These are phyloP conservation scores for Plebejus anna DNA, from an alignment of 2,888 invertebrate genomes.

Conservation along the genomic window DNA sequence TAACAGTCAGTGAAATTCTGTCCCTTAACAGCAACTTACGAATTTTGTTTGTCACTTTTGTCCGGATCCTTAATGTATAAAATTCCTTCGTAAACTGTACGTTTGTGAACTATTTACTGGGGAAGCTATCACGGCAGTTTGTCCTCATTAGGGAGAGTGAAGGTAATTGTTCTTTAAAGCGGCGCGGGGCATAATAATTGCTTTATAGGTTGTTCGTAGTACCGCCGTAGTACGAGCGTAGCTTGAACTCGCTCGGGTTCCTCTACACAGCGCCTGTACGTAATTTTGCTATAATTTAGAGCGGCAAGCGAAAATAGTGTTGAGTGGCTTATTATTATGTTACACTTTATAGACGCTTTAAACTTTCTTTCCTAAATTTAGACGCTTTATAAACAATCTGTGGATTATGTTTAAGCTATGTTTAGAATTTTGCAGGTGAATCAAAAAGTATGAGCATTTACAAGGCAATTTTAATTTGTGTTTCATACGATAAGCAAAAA, in stretches of 20 bases:
- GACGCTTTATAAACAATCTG: too few species aligned
- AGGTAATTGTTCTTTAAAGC: constrained; percentile 29
- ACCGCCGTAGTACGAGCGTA: not conserved
- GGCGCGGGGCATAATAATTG: constrained; percentile 18
- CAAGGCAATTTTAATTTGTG: too few species aligned
- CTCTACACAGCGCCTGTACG: not conserved
- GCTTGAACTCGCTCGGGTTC: not conserved
- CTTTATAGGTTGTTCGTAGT: constrained; percentile 21
- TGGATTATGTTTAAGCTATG: too few species aligned
- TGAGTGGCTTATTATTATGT: not conserved
- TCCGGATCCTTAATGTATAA: not conserved
- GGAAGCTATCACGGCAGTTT: constrained; percentile 1
- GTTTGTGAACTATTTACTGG: not conserved
- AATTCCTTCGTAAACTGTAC: not conserved
- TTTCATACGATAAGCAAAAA: too few species aligned
- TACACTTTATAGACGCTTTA: not conserved
- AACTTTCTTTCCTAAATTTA: not conserved
- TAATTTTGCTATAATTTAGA: constrained; percentile 9
- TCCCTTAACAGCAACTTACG: too few species aligned
- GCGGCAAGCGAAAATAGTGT: not conserved
- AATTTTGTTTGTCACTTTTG: too few species aligned
- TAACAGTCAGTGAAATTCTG: too few species aligned
- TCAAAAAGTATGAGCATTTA: too few species aligned
- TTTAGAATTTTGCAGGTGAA: not conserved
- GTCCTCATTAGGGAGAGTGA: constrained; percentile 20